Evolutionary conservation across 2,888 invertebrate species (phyloP).

Genomic region (Eupelmus urozonus): DNA sequence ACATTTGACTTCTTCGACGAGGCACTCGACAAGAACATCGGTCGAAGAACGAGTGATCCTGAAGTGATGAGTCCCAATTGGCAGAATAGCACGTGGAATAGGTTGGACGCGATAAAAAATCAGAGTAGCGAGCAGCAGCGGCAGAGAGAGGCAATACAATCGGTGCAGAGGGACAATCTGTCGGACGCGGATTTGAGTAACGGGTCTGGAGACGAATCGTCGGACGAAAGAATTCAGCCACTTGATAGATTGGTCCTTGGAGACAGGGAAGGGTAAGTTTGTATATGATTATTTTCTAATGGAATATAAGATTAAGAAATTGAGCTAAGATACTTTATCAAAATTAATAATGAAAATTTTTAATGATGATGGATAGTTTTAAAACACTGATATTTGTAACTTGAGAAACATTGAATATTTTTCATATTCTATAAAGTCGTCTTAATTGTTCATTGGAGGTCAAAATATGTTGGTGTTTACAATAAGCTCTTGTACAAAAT

Average conservation of each 20-base stretch:
- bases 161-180: not conserved
- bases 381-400: too few species aligned
- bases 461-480: too few species aligned
- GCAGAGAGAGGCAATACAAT: not conserved
- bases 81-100: slow-evolving; percentile 11
- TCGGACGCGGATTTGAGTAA: slow-evolving; percentile 31
- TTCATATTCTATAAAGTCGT: too few species aligned
- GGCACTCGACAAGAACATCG: slow-evolving; percentile 35
- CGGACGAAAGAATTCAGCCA: slow-evolving; percentile 32
- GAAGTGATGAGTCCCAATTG: slow-evolving; percentile 33
- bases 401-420: not conserved
- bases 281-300: not conserved
- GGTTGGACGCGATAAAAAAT: slow-evolving; percentile 2
- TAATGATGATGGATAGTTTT: too few species aligned
- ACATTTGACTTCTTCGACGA: slow-evolving; percentile 38
- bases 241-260: not conserved
- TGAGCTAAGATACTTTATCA: too few species aligned
- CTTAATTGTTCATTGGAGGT: too few species aligned
- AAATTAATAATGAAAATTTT: too few species aligned
- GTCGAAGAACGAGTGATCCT: slow-evolving; percentile 53
- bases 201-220: slow-evolving; percentile 42
- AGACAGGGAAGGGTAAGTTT: slow-evolving; percentile 17
- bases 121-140: slow-evolving; percentile 1
- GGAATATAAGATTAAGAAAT: too few species aligned
- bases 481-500: too few species aligned